phyloP scores from a whole-genome alignment of 2,113 vertebrate genomes.

The Cyprinodon variegatus region DNA sequence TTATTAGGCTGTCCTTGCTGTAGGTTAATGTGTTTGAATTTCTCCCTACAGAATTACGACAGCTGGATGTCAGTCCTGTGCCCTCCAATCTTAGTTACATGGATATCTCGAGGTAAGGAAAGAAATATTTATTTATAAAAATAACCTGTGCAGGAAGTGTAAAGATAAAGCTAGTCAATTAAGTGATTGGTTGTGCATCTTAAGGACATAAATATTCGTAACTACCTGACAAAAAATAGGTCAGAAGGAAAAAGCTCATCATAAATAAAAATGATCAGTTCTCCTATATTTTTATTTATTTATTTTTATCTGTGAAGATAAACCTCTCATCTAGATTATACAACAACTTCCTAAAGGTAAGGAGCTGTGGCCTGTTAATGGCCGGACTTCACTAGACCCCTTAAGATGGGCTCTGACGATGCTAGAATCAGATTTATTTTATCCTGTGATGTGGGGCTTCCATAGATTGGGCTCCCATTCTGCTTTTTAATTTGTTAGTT shows the following conservation, averaged over 20 bases:
- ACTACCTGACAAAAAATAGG: neutral
- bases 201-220: neutral
- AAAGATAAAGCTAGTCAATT: conserved; percentile 3
- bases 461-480: neutral
- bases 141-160: conserved; percentile 5
- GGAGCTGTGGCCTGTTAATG: neutral
- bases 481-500: neutral
- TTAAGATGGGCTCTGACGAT: neutral
- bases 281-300: neutral
- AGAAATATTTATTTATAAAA: conserved; percentile 18
- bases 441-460: neutral
- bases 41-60: conserved; percentile 84
- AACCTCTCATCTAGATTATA: too few relatives aligned
- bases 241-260: neutral
- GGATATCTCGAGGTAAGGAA: conserved; percentile 94
- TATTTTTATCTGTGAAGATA: too few relatives aligned
- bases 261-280: neutral
- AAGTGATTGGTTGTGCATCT: neutral
- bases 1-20: conserved; percentile 61
- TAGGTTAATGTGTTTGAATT: conserved; percentile 66
- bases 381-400: neutral
- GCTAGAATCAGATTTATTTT: neutral
- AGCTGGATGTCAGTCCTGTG: conserved; percentile 90
- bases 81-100: conserved; percentile 89
- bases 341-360: too few relatives aligned